Base-by-base conservation (phyloP, 2,888 invertebrate genomes). In the Euclidia mi region DNA sequence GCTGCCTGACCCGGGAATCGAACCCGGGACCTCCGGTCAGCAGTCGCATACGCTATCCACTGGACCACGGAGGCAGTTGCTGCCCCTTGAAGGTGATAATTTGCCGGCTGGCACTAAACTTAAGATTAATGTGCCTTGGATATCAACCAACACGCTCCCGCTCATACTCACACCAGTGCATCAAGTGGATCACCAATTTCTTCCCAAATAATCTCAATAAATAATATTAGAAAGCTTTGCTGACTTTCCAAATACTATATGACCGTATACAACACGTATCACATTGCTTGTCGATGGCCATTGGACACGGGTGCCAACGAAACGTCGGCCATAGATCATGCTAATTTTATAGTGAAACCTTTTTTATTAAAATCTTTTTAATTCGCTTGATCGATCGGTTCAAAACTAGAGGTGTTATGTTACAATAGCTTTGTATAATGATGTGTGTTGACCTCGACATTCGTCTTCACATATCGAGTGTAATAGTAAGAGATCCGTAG, bases 211-310 rank as follows among this genome's bases (percentile, higher is more conserved):
- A 46, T 41, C 32, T 15, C 40, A 56, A 71, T 69, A 56, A 71
- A 71, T 66, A 56, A 48, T 40, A 52, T 56, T 71, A 66, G 71
- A 71, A 69, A 67, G 67, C 59, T 51, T 17, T 15, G 4, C 17
- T 38, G 14, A 9, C 55, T 66, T 49, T 71, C 67, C 41, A 66
- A 58, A 49, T 55, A 51, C 55, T 32, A 35, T 59, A 56, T 42
- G 37, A 38, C 37, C 32, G 20, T 42, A 59, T 47, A 35, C 48
- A 42, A 37, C 44, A 37, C 40, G 43, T 66, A 63, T 71, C 47
- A 52, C 37, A 17, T 71, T 67, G 57, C 71, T 32, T 37, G 11
- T 38, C 31, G 29, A 56, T 52, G 53, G 41, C 18, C 49, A 56
- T 52, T 68, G 17, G 51, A 55, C 37, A 44, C 41, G 40, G 11